Evolutionary conservation across 2,888 invertebrate genomes (phyloP), one percentile per base, ranked within the genome.

Genomic region (Adelognathus sp.): DNA sequence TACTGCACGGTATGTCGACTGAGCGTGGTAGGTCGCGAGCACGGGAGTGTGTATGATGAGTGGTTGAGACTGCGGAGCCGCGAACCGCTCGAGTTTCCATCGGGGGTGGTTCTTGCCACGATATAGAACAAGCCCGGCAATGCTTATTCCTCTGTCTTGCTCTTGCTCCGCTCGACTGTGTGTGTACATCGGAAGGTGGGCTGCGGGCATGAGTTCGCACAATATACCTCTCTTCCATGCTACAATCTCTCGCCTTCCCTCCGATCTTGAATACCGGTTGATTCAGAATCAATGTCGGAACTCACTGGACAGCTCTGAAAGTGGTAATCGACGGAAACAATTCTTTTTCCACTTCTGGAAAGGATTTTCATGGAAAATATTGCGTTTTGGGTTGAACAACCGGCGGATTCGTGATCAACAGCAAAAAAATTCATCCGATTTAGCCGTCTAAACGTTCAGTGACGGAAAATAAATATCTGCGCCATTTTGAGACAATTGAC

Each of bases 41-140:
- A 84, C 82, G 85, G 84, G 90, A 88, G 88, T 90, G 90, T 89
- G 88, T 88, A 90, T 88, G 91, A 91, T 90, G 90, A 89, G 88
- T 89, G 89, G 89, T 87, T 66, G 80, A 75, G 77, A 81, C 80
- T 87, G 84, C 75, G 67, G 75, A 79, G 75, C 79, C 75, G 75
- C 86, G 87, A 72, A 86, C 77, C 86, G 88, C 88, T 90, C 86
- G 89, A 89, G 90, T 90, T 90, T 90, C 90, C 88, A 88, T 88
- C 86, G 88, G 90, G n/a, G 89, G 89, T 89, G 89, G 89, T 90
- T 90, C 90, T 90, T 90, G 89, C 87, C 86, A 88, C 83, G 70
- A 69, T 76, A 74, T 67, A 76, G 46, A 46, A 54, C 61, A 66
- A 21, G 46, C 75, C 75, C 76, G 72, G 74, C 76, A n/a, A n/a